phyloP scores from a whole-genome alignment of 2,888 invertebrate species.

The Andrena minutula region DNA sequence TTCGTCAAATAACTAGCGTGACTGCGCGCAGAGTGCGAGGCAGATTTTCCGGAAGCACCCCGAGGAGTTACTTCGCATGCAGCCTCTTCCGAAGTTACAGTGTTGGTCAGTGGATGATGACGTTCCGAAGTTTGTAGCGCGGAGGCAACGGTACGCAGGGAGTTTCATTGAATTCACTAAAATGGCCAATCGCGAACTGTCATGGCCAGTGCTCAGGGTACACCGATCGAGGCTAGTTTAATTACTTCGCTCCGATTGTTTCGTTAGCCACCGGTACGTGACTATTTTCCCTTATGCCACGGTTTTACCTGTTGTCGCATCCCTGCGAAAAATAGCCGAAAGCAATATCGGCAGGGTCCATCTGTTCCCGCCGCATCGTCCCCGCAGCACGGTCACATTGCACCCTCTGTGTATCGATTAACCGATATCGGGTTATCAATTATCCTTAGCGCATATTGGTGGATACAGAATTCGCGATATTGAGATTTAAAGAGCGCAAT shows the following conservation, averaged over 20 bases:
- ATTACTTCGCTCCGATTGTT: constrained; percentile 43
- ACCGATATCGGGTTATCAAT: constrained; percentile 54
- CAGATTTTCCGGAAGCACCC: not conserved
- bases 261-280: constrained; percentile 41
- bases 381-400: not conserved
- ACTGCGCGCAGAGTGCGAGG: not conserved
- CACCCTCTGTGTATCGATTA: constrained; percentile 31
- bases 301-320: constrained; percentile 32
- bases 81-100: too few species aligned
- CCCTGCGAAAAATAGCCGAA: constrained; percentile 28
- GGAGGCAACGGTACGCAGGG: not conserved
- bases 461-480: not conserved
- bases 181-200: constrained; percentile 48
- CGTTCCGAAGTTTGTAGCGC: too few species aligned
- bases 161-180: constrained; percentile 36
- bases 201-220: constrained; percentile 17
- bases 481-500: constrained; percentile 24
- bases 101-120: too few species aligned
- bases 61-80: not conserved
- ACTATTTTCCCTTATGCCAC: constrained; percentile 25
- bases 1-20: not conserved
- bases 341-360: constrained; percentile 19
- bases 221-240: constrained; percentile 30
- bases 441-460: constrained; percentile 35
- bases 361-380: not conserved